Base-by-base conservation (phyloP, 2,888 invertebrate species). In the Eupithecia vulgata region DNA sequence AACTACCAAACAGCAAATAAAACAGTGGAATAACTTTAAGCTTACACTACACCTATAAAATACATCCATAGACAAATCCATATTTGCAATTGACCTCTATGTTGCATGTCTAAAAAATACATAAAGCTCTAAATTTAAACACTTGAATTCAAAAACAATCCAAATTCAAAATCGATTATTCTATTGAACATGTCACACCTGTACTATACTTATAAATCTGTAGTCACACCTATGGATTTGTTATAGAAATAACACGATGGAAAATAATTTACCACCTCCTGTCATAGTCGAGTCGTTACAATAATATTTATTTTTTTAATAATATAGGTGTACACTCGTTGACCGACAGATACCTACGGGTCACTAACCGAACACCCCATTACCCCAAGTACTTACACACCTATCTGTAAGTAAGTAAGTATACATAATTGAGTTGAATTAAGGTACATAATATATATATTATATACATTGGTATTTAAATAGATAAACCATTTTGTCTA, bases 321-420 rank as follows among this genome's bases (percentile, higher is more conserved):
- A 21, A 37, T 21, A 37, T 40, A n/a, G 40, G 13, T n/a, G 35
- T 64, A 34, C 40, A 64, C 21, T 64, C 40, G 21, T 4, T 61
- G 21, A 65, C 37, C 13, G 17, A 7, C 21, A 65, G 37, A n/a
- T 65, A 65, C n/a, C 17, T 21, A 25, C 21, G 75, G 80, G 80
- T 79, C 76, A 79, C 59, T 76, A 80, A 75, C 77, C 75, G 68
- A 61, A 52, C 73, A 75, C 73, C 72, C 77, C 64, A 71, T 74
- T 62, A 69, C 35, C 35, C 34, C 34, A 35, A 62, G 37, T 70
- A 64, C 21, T 5, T 61, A 64, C 71, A 68, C 74, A 66, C 71
- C 10, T 52, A 52, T 52, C 52, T 52, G 12, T 57, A 52, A 21
- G 21, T 52, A n/a, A n/a, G 8, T n/a, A 17, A 17, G n/a, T n/a